Percentiles rank a stretch among this genome's conserved stretches.
These are phyloP conservation scores for Sylvietta virens DNA, from an alignment of 2,113 vertebrate species.

Conservation along the genomic window DNA sequence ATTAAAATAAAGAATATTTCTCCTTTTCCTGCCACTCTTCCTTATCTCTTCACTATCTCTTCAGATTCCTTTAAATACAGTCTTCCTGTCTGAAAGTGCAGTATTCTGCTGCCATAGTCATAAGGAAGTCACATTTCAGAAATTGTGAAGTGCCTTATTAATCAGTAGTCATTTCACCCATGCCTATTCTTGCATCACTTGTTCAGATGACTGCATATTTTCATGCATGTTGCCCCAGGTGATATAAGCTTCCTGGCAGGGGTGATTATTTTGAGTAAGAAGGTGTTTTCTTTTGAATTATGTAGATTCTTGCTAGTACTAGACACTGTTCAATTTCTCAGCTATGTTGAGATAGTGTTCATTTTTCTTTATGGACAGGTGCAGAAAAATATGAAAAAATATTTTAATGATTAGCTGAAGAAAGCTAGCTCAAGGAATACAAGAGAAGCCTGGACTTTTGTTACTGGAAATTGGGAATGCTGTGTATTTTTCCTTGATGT, in stretches of 20 bases:
- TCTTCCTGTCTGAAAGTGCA: not conserved
- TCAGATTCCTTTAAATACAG: not conserved
- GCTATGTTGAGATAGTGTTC: not conserved
- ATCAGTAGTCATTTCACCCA: not conserved
- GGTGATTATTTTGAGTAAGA: not conserved
- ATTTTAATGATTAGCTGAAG: not conserved
- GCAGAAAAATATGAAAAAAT: not conserved
- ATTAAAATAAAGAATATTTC: not conserved
- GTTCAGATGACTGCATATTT: constrained; percentile 16
- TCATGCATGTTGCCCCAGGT: not conserved
- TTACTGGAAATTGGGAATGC: not conserved
- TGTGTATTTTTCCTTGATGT: not conserved
- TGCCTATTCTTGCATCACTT: not conserved
- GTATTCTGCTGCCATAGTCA: not conserved
- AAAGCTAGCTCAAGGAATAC: not conserved
- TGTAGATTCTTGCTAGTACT: not conserved
- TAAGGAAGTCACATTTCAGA: not conserved
- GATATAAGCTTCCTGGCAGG: not conserved
- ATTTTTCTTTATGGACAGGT: not conserved
- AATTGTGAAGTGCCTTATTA: not conserved
- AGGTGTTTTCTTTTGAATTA: not conserved
- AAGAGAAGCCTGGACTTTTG: not conserved
- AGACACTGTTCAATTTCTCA: not conserved
- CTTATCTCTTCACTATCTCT: not conserved
- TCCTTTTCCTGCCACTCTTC: not conserved